phyloP scores from a whole-genome alignment of 1,140 invertebrate species.

The Thaumetopoea pityocampa region DNA sequence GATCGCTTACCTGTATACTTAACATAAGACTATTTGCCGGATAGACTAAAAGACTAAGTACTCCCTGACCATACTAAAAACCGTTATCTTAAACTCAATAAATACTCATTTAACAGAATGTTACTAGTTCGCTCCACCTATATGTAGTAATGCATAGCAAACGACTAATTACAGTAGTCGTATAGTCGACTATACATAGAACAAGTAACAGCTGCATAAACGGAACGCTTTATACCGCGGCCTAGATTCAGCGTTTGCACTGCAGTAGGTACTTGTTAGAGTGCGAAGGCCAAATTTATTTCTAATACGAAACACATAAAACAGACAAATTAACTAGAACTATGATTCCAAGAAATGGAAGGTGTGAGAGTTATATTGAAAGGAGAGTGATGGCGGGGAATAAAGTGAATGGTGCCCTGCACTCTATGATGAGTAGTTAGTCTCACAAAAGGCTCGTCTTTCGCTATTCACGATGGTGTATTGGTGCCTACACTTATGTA shows the following conservation, averaged over 20 bases:
- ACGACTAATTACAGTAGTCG: constrained; percentile 11
- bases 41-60: no score
- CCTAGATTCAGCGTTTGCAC: constrained; percentile 21
- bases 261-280: background rate
- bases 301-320: background rate
- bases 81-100: constrained; percentile 2
- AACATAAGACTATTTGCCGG: no score
- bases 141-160: constrained; percentile 7
- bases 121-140: constrained; percentile 11
- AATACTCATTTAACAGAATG: constrained; percentile 16
- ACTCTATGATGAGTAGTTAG: no score
- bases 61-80: background rate
- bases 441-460: no score
- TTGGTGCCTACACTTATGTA: no score
- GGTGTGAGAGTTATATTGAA: no score
- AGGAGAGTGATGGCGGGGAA: no score
- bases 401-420: no score
- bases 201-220: constrained; percentile 21
- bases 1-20: no score
- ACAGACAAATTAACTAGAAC: no score
- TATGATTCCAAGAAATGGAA: no score
- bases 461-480: no score
- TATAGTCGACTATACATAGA: background rate
- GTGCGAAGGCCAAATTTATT: constrained; percentile 10
- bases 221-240: constrained; percentile 25